phyloP scores from a whole-genome alignment of 1,140 invertebrate genomes.

The Euschistus heros region DNA sequence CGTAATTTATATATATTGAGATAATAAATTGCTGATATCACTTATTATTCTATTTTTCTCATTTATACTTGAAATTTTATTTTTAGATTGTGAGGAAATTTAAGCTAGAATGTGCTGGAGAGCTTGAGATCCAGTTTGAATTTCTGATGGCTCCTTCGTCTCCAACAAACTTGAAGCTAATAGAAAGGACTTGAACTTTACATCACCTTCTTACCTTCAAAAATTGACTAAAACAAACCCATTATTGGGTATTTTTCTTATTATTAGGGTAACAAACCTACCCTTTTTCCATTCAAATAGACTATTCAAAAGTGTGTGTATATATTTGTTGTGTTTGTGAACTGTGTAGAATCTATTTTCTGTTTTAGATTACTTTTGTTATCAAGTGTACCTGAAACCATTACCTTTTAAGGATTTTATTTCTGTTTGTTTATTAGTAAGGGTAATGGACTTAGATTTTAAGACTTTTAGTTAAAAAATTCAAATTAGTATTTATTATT shows the following conservation, averaged over 20 bases:
- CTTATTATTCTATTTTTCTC: not conserved
- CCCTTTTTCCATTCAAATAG: not conserved
- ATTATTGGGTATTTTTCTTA: constrained; percentile 1
- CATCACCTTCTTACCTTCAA: not conserved
- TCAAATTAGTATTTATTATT: not conserved
- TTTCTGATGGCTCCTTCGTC: constrained; percentile 63
- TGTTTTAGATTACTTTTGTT: too few species aligned
- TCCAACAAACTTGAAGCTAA: constrained; percentile 53
- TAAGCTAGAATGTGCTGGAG: constrained; percentile 51
- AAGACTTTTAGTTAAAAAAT: not conserved
- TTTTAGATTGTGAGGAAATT: constrained; percentile 56
- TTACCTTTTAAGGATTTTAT: not conserved
- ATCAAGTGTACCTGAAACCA: constrained; percentile 3
- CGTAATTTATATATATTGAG: not conserved
- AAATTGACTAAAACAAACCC: too few species aligned
- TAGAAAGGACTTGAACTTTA: constrained; percentile 34
- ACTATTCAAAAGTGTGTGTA: constrained; percentile 2
- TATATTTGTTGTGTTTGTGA: not conserved
- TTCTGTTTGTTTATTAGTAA: not conserved
- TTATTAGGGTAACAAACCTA: constrained; percentile 1
- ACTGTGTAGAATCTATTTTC: too few species aligned
- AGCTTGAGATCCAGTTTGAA: constrained; percentile 61
- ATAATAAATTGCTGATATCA: not conserved
- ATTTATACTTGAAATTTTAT: constrained; percentile 20
- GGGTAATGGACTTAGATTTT: not conserved